phyloP scores from a whole-genome alignment of 2,797 vertebrate genomes.

The Myiotriccus ornatus region DNA sequence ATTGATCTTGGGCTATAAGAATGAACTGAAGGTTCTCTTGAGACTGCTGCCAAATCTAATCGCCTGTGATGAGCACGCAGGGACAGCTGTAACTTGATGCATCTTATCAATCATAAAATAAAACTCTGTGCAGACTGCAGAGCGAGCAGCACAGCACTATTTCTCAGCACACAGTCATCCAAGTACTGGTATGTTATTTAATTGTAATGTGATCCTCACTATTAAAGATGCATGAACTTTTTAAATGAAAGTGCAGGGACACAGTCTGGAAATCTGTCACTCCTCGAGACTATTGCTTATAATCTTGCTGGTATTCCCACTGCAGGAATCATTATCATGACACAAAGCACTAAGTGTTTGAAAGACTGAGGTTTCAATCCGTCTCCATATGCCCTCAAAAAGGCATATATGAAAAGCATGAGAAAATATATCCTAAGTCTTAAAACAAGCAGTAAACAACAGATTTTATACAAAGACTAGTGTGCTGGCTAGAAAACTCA shows the following conservation, averaged over 20 bases:
- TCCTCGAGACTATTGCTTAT: background rate
- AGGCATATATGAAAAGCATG: background rate
- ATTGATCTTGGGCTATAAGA: background rate
- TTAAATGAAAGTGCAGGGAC: background rate
- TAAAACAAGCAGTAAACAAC: background rate
- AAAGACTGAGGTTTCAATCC: background rate
- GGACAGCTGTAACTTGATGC: background rate
- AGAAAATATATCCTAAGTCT: background rate
- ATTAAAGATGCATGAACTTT: background rate
- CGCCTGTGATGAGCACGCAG: background rate
- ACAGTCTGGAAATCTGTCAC: background rate
- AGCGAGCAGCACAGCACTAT: background rate
- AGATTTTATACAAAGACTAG: background rate
- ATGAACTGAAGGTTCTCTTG: background rate
- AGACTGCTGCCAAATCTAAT: background rate
- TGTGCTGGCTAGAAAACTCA: background rate
- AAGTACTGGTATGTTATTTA: background rate
- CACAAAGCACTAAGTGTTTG: background rate
- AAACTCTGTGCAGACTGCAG: background rate
- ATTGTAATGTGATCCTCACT: background rate
- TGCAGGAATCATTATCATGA: background rate
- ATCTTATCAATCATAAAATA: background rate
- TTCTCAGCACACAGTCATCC: background rate
- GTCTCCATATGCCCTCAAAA: background rate
- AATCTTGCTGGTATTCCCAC: background rate